Evolutionary conservation across 2,888 invertebrate genomes (phyloP).

Genomic region (Acleris sparsana): DNA sequence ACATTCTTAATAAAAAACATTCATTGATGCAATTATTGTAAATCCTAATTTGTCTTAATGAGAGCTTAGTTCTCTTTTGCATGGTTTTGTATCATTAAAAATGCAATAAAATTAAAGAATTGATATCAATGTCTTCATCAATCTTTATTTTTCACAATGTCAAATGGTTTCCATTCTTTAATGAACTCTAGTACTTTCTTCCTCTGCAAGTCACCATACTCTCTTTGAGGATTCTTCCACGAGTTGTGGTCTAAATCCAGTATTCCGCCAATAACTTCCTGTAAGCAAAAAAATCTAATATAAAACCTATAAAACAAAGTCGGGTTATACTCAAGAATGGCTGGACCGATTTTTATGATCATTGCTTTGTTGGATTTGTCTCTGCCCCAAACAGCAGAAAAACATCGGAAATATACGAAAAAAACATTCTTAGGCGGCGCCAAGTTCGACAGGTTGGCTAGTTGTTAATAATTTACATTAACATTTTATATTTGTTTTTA

Average conservation of each 20-base stretch:
- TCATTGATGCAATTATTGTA: not conserved
- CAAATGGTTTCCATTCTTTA: conserved; percentile 87
- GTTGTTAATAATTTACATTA: too few species aligned
- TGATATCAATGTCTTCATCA: conserved; percentile 3
- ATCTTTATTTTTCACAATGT: conserved; percentile 68
- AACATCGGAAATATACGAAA: too few species aligned
- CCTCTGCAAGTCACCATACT: conserved; percentile 89
- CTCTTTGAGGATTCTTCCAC: conserved; percentile 93
- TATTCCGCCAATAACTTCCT: conserved; percentile 98
- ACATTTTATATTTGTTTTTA: too few species aligned
- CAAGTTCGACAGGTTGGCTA: too few species aligned
- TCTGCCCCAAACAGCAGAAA: too few species aligned
- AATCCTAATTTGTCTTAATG: not conserved
- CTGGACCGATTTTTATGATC: too few species aligned
- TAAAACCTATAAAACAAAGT: too few species aligned
- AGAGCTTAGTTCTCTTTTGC: not conserved
- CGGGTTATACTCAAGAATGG: too few species aligned
- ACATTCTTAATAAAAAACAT: conserved; percentile 35
- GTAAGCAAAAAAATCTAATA: conserved; percentile 43
- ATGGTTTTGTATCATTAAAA: not conserved
- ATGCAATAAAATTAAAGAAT: not conserved
- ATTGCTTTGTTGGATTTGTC: too few species aligned
- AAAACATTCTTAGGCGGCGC: too few species aligned
- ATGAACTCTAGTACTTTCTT: conserved; percentile 89
- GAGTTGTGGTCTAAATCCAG: conserved; percentile 92